phyloP scores from a whole-genome alignment of 2,113 vertebrate genomes.

The Dascyllus trimaculatus region DNA sequence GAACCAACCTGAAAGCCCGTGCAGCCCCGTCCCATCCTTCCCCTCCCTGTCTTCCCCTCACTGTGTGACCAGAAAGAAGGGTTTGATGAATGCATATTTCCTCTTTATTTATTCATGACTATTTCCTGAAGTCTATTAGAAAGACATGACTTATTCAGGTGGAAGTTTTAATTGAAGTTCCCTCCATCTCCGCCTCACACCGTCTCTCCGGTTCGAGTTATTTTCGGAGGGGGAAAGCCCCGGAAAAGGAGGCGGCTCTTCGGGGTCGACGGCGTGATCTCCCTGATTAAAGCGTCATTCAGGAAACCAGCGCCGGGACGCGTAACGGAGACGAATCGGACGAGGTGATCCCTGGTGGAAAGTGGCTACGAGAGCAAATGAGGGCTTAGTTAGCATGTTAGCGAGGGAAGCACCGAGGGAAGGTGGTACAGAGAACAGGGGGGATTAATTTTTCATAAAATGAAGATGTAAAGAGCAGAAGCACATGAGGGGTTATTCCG shows the following conservation, averaged over 20 bases:
- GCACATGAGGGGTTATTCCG: background rate
- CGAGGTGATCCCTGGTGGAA: conserved; percentile 38
- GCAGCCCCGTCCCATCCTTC: background rate
- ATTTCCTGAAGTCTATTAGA: conserved; percentile 79
- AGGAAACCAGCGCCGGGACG: conserved; percentile 12
- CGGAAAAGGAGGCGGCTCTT: conserved; percentile 22
- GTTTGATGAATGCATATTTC: conserved; percentile 76
- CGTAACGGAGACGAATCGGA: conserved; percentile 23
- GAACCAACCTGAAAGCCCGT: conserved; percentile 3
- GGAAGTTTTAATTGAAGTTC: conserved; percentile 77
- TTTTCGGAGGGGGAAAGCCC: conserved; percentile 34
- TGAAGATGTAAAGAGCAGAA: background rate
- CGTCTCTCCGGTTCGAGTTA: background rate
- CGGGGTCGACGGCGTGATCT: conserved; percentile 3
- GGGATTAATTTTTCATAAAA: background rate
- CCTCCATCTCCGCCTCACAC: background rate
- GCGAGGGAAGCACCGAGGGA: background rate
- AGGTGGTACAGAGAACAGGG: background rate
- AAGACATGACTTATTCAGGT: conserved; percentile 81
- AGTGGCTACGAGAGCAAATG: conserved; percentile 39
- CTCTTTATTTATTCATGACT: conserved; percentile 80
- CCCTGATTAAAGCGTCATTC: conserved; percentile 48
- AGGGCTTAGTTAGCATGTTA: conserved; percentile 24
- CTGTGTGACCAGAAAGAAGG: conserved; percentile 46
- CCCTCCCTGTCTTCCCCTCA: conserved; percentile 15